Base-by-base conservation (phyloP, 2,888 invertebrate species). In the Caenorhabditis angaria region DNA sequence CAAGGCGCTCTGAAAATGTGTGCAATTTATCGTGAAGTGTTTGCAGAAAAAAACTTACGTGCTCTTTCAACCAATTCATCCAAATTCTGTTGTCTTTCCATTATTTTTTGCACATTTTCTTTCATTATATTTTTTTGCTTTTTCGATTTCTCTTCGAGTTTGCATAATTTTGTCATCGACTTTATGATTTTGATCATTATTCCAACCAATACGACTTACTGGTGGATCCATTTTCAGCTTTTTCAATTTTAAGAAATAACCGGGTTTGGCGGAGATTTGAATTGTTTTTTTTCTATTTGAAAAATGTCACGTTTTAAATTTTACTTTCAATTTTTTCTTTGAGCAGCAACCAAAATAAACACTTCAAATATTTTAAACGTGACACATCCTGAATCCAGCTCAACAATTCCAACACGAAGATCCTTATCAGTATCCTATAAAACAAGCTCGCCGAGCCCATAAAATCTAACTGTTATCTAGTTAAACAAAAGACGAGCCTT, bases 131-230 rank as follows among this genome's bases (percentile, higher is more conserved):
- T 18, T 18, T 18, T 41, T 41, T 3, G 41, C 41, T 18, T 18
- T 18, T 18, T 41, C 41, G 41, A 41, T 41, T 56, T 71, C 71
- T 27, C 53, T 35, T 61, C 66, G 55, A 51, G 66, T 64, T 64
- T 64, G 55, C 66, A 64, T 67, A 53, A 71, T 71, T 51, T 71
- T 71, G 59, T 71, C 28, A 12, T 66, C 61, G 10, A 18, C 18
- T 18, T 14, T 14, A 8, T 32, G 5, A 12, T 41, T 41, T n/a
- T 41, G 14, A 3, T 41, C 41, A 18, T 41, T 18, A 58, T 63
- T 55, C 71, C 71, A 71, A 2, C 71, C 71, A 61, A 71, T 71
- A n/a, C 71, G 66, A 61, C 71, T 71, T 22, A 71, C 71, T 47
- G 71, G 66, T 53, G 63, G 71, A 18, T 41, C 41, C 41, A 41